Base-by-base conservation (phyloP, 2,797 vertebrate species). In the Avahi laniger region DNA sequence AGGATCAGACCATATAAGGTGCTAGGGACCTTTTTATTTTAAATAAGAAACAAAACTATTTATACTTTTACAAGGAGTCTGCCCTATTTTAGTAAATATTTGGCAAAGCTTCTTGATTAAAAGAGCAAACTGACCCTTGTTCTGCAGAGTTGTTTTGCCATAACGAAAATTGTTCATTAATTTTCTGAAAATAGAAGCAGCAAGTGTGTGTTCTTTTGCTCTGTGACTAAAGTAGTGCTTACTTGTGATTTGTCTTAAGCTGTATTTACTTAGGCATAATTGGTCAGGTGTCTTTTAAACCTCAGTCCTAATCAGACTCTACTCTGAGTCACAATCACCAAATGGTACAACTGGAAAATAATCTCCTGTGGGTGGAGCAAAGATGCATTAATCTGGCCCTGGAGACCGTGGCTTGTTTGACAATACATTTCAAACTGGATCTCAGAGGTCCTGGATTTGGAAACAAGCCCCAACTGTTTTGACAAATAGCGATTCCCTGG, bases 81-180 rank as follows among this genome's bases (percentile, higher is more conserved):
- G 98, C 96, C 98, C 98, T 98, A 98, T 98, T 99, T 98, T 98
- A 98, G 98, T 98, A 99, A 98, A 98, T 98, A 98, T 98, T 99
- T 99, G 98, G 98, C 98, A 97, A 98, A 98, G 97, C 91, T 93
- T 96, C 97, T 99, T 98, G 98, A 98, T 98, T 98, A 98, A 98
- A 98, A 98, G 98, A 98, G 98, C 98, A 98, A 98, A 97, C 98
- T 98, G 98, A 98, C 98, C 98, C 97, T 98, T 97, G 95, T 98
- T 98, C 98, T 97, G 95, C 95, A 96, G 96, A 72, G 87, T 93
- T 98, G 97, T 97, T 97, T 98, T 97, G 97, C 98, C 97, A 96
- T 97, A 98, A 98, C 85, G 95, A 96, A 97, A 96, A 97, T 98
- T 76, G 97, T 98, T 98, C 94, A 97, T 98, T 97, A 96, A 96